Conservation (phyloP, 2,888 invertebrate species). For the Athripsodes cinereus region DNA sequence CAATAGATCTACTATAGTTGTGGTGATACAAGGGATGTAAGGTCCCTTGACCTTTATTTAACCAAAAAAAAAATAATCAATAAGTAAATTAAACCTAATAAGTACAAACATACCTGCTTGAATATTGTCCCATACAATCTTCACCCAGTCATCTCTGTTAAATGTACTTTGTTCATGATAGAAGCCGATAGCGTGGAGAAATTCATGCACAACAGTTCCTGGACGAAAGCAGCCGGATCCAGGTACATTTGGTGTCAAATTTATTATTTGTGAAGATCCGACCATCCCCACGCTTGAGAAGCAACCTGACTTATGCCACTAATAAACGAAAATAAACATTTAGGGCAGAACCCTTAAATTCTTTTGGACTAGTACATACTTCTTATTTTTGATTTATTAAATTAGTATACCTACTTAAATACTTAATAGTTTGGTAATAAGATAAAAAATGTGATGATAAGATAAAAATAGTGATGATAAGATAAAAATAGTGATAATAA, state of each 20-base stretch:
- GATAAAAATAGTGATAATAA: no score
- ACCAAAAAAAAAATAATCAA: no score
- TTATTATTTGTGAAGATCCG: conserved; percentile 43
- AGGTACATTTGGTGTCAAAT: conserved; percentile 40
- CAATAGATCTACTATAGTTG: no score
- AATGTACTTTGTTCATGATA: conserved; percentile 78
- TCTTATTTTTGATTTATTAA: no score
- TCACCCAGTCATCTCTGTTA: conserved; percentile 58
- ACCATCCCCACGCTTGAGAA: conserved; percentile 42
- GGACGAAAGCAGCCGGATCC: conserved; percentile 51
- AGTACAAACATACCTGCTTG: conserved; percentile 45
- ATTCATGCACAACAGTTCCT: conserved; percentile 69
- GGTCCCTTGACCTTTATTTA: no score
- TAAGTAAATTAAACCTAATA: no score
- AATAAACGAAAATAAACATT: no score
- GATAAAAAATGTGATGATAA: no score
- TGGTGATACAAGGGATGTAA: no score
- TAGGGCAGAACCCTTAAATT: background rate
- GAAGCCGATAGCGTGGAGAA: conserved; percentile 75
- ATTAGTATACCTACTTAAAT: no score
- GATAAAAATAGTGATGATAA: no score
- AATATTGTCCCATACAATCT: conserved; percentile 61
- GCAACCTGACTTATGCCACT: conserved; percentile 67
- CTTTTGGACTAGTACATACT: background rate
- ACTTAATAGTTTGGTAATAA: no score